phyloP scores from a whole-genome alignment of 2,113 vertebrate genomes.

The Hepsetus odoe region DNA sequence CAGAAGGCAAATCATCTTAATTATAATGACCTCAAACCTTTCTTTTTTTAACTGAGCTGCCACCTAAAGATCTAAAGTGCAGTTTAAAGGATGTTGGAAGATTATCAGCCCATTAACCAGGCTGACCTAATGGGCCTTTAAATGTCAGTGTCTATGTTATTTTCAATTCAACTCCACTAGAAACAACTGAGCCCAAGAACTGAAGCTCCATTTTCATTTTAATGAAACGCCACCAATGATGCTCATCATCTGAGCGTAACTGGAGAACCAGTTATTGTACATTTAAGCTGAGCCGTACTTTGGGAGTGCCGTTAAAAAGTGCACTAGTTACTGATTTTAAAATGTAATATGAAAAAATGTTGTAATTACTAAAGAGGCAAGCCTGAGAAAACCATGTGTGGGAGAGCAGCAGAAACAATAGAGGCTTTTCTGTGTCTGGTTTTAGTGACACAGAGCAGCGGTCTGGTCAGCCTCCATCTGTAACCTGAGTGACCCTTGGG shows the following conservation, averaged over 20 bases:
- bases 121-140: background rate
- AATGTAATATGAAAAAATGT: background rate
- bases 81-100: too few relatives aligned
- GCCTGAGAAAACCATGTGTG: background rate
- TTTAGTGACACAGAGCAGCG: slow-evolving; percentile 19
- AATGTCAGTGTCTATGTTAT: background rate
- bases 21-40: background rate
- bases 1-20: background rate
- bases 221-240: background rate
- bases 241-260: too few relatives aligned
- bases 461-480: background rate
- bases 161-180: too few relatives aligned
- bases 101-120: too few relatives aligned
- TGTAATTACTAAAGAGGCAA: too few relatives aligned
- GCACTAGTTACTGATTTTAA: background rate
- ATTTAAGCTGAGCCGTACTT: too few relatives aligned
- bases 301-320: too few relatives aligned
- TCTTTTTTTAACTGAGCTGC: too few relatives aligned
- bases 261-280: too few relatives aligned
- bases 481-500: slow-evolving; percentile 12
- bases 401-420: background rate
- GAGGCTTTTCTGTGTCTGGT: background rate
- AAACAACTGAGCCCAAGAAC: too few relatives aligned
- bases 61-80: too few relatives aligned
- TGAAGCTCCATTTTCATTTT: background rate